Evolutionary conservation across 2,113 vertebrate species (phyloP).

Genomic region (Oenanthe oenanthe): DNA sequence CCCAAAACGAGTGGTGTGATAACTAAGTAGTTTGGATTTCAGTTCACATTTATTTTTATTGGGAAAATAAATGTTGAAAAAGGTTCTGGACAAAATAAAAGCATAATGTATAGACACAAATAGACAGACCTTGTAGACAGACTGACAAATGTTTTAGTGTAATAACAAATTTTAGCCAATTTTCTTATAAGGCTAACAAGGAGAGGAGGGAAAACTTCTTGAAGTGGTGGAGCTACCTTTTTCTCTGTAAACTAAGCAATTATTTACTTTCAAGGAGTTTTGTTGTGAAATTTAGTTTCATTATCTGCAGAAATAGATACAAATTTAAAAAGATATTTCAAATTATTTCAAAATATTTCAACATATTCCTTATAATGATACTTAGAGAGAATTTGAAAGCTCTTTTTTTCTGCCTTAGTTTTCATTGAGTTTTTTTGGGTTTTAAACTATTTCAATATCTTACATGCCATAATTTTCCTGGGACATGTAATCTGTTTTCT

Average conservation of each 20-base stretch:
- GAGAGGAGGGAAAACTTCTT: not conserved
- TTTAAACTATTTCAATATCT: not conserved
- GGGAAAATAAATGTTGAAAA: not conserved
- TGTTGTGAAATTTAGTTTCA: not conserved
- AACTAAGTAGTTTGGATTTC: not conserved
- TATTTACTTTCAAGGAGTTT: not conserved
- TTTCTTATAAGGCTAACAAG: not conserved
- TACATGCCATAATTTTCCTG: not conserved
- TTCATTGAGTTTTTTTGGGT: fast-evolving
- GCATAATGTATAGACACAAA: not conserved
- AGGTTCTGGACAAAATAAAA: not conserved
- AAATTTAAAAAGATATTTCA: not conserved
- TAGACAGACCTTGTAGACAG: not conserved
- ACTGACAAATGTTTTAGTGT: not conserved
- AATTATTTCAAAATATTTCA: not conserved
- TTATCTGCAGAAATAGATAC: not conserved
- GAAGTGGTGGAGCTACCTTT: not conserved
- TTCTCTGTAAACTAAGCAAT: not conserved
- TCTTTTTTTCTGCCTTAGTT: not conserved
- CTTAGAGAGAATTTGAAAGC: not conserved
- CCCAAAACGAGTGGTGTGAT: not conserved
- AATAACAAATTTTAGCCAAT: not conserved
- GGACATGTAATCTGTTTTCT: not conserved
- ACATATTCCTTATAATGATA: not conserved
- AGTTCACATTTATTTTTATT: not conserved